A percentile compares a stretch with the other conserved stretches of the same genome.
Conservation (phyloP, 2,888 invertebrate species). For the Lordiphosa andalusiaca region DNA sequence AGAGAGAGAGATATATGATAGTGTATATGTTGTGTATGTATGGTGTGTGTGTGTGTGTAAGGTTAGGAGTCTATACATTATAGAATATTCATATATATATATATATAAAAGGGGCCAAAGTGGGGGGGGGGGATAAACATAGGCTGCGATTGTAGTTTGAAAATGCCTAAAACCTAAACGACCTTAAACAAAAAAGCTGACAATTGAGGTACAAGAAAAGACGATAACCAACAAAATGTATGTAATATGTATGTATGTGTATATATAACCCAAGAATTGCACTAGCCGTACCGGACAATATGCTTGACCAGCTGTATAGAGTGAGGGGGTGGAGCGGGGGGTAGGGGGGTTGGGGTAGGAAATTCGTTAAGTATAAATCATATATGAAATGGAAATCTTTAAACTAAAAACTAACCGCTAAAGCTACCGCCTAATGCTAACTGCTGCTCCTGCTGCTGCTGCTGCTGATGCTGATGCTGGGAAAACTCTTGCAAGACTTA, state of each 20-base stretch:
- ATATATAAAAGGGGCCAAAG: too few species aligned
- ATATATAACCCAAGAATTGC: constrained; percentile 55
- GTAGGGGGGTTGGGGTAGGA: too few species aligned
- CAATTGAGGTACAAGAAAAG: constrained; percentile 37
- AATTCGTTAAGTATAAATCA: constrained; percentile 50
- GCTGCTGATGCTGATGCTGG: constrained; percentile 14
- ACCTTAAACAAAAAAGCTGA: constrained; percentile 31
- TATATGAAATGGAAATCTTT: constrained; percentile 16
- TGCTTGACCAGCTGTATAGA: too few species aligned
- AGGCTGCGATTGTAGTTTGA: constrained; percentile 5
- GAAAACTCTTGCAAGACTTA: constrained; percentile 48
- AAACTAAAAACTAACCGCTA: constrained; percentile 32
- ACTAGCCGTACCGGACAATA: constrained; percentile 46
- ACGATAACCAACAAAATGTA: constrained; percentile 26
- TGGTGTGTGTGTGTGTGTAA: constrained; percentile 1
- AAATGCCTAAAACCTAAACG: constrained; percentile 27
- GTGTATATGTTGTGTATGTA: constrained; percentile 8
- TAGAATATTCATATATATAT: too few species aligned
- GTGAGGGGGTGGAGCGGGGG: too few species aligned
- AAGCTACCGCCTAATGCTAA: constrained; percentile 32
- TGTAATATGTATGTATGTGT: constrained; percentile 17
- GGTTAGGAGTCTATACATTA: too few species aligned
- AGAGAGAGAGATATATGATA: constrained; percentile 2
- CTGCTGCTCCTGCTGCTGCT: constrained; percentile 21
- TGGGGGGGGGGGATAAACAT: too few species aligned